Base-by-base conservation (phyloP, 2,888 invertebrate species). In the Therioaphis trifolii region DNA sequence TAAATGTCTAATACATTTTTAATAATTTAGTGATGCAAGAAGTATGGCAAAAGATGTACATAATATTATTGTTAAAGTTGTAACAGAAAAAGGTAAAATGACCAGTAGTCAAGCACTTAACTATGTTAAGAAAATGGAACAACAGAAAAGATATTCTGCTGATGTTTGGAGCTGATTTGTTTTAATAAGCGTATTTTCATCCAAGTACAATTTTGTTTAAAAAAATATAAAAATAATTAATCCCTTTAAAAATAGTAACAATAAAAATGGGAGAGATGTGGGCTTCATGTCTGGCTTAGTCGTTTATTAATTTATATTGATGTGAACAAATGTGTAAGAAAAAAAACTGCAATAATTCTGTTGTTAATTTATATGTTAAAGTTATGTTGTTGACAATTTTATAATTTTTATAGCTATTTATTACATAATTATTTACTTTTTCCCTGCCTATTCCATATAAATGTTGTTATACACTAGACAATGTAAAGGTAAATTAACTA, bases 41-140 rank as follows among this genome's bases (percentile, higher is more conserved):
- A 95, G 95, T 88, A 99, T 99, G 99, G 99, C 99, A 12, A 93
- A 95, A 79, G 99, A 99, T 89, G 99, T 99, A 0, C 95, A 98
- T 88, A 94, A 96, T 88, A 94, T 96, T 86, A 91, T 99, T 84
- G 89, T 94, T 85, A 94, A 94, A 88, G 93, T 96, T 43, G 92
- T 97, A 69, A 92, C 93, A 89, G 94, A 94, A 87, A 93, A 95
- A 88, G 99, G 98, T 61, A 93, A 93, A 66, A 94, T 96, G 92
- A 92, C 92, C 1, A 95, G 95, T 88, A 89, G 93, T n/a, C 94
- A 96, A 87, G 97, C 98, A 12, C 91, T 92, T 74, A 94, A 94
- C 86, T 98, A 95, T 89, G 92, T 99, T 86, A 99, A 99, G 90
- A 97, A 96, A 89, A 94, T 99, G 92, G 98, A 99, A 89, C 94